A percentile compares a stretch with the other conserved stretches of the same genome.
phyloP scores from a whole-genome alignment of 1,140 invertebrate genomes.

The Ephestia elutella region DNA sequence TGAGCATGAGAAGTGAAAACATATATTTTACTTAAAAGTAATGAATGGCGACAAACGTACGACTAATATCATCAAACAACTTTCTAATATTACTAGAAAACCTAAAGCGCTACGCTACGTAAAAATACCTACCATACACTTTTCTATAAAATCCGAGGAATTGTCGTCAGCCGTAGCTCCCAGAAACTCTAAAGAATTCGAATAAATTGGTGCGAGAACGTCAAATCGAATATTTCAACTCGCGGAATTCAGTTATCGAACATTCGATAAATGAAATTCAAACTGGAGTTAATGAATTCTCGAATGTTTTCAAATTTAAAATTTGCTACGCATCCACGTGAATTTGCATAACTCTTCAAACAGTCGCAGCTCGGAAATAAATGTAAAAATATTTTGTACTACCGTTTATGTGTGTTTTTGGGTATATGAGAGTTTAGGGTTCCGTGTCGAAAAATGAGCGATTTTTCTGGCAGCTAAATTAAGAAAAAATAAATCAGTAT shows the following conservation, averaged over 20 bases:
- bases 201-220: not conserved
- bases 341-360: not conserved
- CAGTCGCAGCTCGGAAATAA: not conserved
- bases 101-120: no score
- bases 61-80: no score
- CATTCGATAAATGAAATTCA: not conserved
- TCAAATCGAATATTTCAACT: conserved; percentile 1
- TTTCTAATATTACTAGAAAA: no score
- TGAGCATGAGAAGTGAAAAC: no score
- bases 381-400: no score
- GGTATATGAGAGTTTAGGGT: no score
- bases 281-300: conserved; percentile 5
- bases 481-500: no score
- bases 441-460: no score
- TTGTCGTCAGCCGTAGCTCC: not conserved
- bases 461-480: no score
- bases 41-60: no score
- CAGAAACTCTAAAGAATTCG: conserved; percentile 1
- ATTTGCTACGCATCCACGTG: not conserved
- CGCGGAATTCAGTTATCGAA: conserved; percentile 1
- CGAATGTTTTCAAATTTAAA: not conserved
- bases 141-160: not conserved
- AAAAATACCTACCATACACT: not conserved
- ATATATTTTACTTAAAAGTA: no score
- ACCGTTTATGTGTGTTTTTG: no score